Conservation (phyloP, 2,113 vertebrate genomes). For the Fulica atra region DNA sequence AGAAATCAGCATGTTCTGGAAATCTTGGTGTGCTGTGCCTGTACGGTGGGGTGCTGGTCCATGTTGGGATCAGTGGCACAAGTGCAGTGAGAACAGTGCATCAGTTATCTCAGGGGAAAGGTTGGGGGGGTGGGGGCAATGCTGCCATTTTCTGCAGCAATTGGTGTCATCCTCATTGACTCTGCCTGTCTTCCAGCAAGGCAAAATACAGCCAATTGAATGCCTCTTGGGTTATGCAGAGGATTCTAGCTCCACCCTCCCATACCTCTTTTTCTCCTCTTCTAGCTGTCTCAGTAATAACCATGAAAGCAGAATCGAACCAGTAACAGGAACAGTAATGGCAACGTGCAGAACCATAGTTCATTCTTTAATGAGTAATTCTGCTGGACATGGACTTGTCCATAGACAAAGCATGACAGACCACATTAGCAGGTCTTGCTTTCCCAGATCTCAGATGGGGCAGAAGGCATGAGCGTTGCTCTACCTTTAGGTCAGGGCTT, state of each 20-base stretch:
- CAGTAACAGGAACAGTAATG: background rate
- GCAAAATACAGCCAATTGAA: background rate
- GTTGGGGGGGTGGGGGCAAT: background rate
- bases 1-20: background rate
- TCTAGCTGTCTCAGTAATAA: background rate
- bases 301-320: background rate
- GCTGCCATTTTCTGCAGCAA: background rate
- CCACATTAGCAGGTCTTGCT: background rate
- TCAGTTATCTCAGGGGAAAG: background rate
- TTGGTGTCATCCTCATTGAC: background rate
- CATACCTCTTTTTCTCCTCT: background rate
- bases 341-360: background rate
- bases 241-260: background rate
- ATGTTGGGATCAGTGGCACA: rapidly evolving
- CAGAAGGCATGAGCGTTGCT: background rate
- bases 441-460: background rate
- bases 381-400: background rate
- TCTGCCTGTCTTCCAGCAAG: background rate
- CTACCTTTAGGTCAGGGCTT: background rate
- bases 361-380: background rate
- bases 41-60: background rate
- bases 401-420: background rate
- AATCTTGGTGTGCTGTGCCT: background rate
- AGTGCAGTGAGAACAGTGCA: background rate
- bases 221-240: background rate